phyloP scores from a whole-genome alignment of 2,888 invertebrate species.

The Opisthograptis luteolata region DNA sequence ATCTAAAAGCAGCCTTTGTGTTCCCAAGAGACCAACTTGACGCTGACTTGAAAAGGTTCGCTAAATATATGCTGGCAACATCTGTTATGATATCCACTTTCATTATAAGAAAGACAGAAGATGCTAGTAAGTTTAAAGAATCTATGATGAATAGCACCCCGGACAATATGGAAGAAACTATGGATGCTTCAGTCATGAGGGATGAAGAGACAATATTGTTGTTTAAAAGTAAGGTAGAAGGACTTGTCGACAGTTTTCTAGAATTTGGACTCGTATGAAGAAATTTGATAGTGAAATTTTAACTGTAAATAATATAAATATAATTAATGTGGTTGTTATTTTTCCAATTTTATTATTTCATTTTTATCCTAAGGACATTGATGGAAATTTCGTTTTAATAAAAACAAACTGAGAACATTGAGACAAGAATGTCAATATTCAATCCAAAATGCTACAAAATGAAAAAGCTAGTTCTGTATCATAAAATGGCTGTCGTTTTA shows the following conservation, averaged over 20 bases:
- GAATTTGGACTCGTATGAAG: slow-evolving; percentile 24
- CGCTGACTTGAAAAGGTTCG: slow-evolving; percentile 45
- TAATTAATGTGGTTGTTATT: too few species aligned
- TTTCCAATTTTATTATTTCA: too few species aligned
- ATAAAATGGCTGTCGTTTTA: too few species aligned
- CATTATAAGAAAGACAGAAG: slow-evolving; percentile 39
- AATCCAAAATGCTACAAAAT: too few species aligned
- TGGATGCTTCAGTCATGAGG: neutral
- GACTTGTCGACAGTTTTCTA: slow-evolving; percentile 12
- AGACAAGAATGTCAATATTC: too few species aligned
- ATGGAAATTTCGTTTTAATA: too few species aligned
- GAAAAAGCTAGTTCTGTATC: too few species aligned
- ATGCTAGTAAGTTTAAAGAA: slow-evolving; percentile 28
- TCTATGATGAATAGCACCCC: neutral
- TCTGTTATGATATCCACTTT: slow-evolving; percentile 34
- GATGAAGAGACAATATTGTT: slow-evolving; percentile 1
- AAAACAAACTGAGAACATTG: too few species aligned
- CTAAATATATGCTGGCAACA: slow-evolving; percentile 33
- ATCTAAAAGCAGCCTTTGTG: slow-evolving; percentile 37
- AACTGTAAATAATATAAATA: too few species aligned
- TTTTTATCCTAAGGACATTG: too few species aligned
- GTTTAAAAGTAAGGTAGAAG: slow-evolving; percentile 15
- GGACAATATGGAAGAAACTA: neutral
- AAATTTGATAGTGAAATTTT: too few species aligned
- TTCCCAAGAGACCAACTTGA: slow-evolving; percentile 48